phyloP scores from a whole-genome alignment of 92 coral and sea anemone genomes.

The Umimayanthus kanabou region DNA sequence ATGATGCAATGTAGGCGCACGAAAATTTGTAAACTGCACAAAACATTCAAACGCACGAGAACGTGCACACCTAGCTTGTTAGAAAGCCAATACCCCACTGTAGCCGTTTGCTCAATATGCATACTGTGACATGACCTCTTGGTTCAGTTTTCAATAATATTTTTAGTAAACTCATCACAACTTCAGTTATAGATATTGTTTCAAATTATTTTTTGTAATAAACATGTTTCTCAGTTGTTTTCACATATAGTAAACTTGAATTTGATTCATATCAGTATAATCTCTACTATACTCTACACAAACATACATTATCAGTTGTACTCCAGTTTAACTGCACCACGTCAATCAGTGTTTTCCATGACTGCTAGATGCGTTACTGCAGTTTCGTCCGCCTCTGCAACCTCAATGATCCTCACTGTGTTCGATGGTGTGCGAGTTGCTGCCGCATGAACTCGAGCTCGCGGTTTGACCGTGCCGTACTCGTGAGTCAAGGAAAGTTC shows the following conservation, averaged over 20 bases:
- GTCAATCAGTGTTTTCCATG: neutral
- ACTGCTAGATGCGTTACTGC: neutral
- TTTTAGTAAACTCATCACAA: neutral
- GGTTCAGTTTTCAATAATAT: neutral
- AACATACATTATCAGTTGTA: neutral
- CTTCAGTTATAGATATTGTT: neutral
- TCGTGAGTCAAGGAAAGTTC: neutral
- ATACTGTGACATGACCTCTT: neutral
- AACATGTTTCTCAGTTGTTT: too few relatives aligned
- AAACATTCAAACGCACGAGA: too few relatives aligned
- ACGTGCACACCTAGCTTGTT: too few relatives aligned
- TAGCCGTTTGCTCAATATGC: too few relatives aligned
- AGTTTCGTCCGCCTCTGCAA: neutral
- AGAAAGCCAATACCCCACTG: too few relatives aligned
- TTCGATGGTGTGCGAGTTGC: neutral
- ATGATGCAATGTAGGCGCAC: too few relatives aligned
- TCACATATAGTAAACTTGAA: neutral
- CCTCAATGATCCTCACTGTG: neutral
- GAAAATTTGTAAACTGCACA: too few relatives aligned
- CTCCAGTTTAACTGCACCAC: neutral
- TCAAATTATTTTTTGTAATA: too few relatives aligned
- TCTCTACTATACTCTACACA: neutral
- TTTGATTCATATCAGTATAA: too few relatives aligned
- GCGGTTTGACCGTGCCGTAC: neutral
- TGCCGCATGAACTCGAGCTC: neutral